These are phyloP conservation scores for Melikaiella ostensackeni DNA, from an alignment of 2,888 invertebrate genomes.

Conservation along the genomic window DNA sequence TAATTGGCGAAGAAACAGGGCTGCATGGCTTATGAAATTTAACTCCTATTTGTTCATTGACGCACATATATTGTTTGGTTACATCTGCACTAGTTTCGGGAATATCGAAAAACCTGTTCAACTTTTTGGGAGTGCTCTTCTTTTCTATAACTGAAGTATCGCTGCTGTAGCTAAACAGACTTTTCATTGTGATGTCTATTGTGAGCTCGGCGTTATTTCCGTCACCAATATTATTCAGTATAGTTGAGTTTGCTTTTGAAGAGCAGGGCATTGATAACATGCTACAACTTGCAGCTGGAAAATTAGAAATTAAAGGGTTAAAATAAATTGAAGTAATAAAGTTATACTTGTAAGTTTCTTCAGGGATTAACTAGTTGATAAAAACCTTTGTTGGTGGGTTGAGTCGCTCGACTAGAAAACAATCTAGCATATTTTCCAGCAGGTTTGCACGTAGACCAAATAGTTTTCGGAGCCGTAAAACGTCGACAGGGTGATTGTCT, in stretches of 20 bases:
- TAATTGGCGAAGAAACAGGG: conserved; percentile 2
- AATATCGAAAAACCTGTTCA: conserved; percentile 37
- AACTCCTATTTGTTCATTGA: conserved; percentile 12
- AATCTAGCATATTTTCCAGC: conserved; percentile 66
- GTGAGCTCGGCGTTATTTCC: conserved; percentile 57
- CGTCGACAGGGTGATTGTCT: conserved; percentile 41
- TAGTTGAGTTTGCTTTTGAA: conserved; percentile 62
- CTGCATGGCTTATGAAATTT: conserved; percentile 47
- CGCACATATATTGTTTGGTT: conserved; percentile 43
- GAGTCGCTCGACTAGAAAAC: conserved; percentile 57
- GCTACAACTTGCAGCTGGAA: conserved; percentile 59
- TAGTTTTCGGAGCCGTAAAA: conserved; percentile 46
- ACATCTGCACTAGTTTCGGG: conserved; percentile 41
- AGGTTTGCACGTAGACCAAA: conserved; percentile 49
- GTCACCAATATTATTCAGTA: conserved; percentile 56
- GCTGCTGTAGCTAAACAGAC: conserved; percentile 44
- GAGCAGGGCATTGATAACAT: conserved; percentile 59
- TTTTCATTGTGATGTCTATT: conserved; percentile 54
- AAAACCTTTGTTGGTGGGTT: conserved; percentile 49
- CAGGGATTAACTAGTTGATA: background rate
- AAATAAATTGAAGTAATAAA: conserved; percentile 36
- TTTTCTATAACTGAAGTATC: conserved; percentile 40
- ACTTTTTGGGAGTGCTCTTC: conserved; percentile 53
- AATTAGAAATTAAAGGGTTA: conserved; percentile 39
- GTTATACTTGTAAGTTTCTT: conserved; percentile 3